Evolutionary conservation across 2,797 vertebrate genomes (phyloP).

Genomic region (Arremon aurantiirostris): DNA sequence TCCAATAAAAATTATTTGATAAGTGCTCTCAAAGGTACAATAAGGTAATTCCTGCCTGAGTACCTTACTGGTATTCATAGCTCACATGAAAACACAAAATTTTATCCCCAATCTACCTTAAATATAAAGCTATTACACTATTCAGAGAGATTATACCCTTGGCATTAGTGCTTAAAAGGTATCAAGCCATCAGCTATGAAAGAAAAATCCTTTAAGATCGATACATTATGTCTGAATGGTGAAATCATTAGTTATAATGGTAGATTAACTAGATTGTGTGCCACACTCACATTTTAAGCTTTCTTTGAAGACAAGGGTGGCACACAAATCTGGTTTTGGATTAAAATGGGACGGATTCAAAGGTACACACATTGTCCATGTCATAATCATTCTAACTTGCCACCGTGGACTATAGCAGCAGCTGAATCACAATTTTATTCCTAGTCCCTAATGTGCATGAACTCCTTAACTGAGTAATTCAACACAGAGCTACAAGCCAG

Average conservation of each 20-base stretch:
- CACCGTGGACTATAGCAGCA: accelerated
- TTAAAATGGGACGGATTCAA: neutral
- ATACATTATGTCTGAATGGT: slow-evolving; percentile 15
- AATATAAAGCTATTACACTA: slow-evolving; percentile 40
- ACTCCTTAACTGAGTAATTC: neutral
- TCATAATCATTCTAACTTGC: neutral
- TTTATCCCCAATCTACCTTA: slow-evolving; percentile 58
- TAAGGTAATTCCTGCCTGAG: slow-evolving; percentile 63
- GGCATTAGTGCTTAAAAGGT: slow-evolving; percentile 33
- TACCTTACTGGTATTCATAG: slow-evolving; percentile 29
- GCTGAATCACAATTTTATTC: neutral
- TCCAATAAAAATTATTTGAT: slow-evolving; percentile 63
- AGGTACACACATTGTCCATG: neutral
- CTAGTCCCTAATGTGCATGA: neutral
- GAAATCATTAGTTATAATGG: slow-evolving; percentile 42
- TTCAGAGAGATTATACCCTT: slow-evolving; percentile 43
- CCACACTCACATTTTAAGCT: neutral
- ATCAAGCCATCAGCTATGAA: slow-evolving; percentile 31
- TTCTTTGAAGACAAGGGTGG: neutral
- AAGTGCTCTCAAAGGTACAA: slow-evolving; percentile 61
- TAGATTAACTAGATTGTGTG: slow-evolving; percentile 3
- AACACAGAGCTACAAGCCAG: neutral
- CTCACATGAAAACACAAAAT: slow-evolving; percentile 53
- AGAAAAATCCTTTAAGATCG: slow-evolving; percentile 39
- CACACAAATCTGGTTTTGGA: neutral